phyloP scores from a whole-genome alignment of 2,797 vertebrate species.

The Sciaenops ocellatus region DNA sequence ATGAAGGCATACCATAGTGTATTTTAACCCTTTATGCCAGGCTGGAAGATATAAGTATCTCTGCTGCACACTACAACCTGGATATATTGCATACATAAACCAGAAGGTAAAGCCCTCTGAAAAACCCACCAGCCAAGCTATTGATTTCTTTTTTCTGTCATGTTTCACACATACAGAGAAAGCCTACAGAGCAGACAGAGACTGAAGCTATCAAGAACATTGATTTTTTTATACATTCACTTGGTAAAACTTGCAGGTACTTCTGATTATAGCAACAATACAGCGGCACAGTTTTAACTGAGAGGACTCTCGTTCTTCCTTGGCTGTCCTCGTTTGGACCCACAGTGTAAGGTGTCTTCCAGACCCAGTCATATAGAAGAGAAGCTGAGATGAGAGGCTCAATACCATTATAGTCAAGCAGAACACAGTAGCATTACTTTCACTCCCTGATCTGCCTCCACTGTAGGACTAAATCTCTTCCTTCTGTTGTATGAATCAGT shows the following conservation, averaged over 20 bases:
- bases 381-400: constrained; percentile 29
- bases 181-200: constrained; percentile 51
- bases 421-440: constrained; percentile 10
- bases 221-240: constrained; percentile 74
- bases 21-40: constrained; percentile 47
- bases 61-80: constrained; percentile 40
- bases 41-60: constrained; percentile 38
- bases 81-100: constrained; percentile 78
- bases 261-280: constrained; percentile 57
- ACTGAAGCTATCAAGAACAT: constrained; percentile 57
- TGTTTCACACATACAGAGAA: constrained; percentile 55
- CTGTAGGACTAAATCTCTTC: constrained; percentile 1
- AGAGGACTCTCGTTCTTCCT: constrained; percentile 58
- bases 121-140: constrained; percentile 75
- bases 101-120: constrained; percentile 55
- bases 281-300: constrained; percentile 49
- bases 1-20: constrained; percentile 55
- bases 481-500: constrained; percentile 33
- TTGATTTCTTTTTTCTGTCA: constrained; percentile 71
- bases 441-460: constrained; percentile 12
- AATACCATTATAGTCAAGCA: constrained; percentile 35
- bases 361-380: constrained; percentile 34
- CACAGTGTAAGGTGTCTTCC: constrained; percentile 69
- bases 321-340: constrained; percentile 59
- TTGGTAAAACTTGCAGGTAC: constrained; percentile 60